Conservation (phyloP, 1,140 invertebrate genomes). For the Drosophila arawakana region DNA sequence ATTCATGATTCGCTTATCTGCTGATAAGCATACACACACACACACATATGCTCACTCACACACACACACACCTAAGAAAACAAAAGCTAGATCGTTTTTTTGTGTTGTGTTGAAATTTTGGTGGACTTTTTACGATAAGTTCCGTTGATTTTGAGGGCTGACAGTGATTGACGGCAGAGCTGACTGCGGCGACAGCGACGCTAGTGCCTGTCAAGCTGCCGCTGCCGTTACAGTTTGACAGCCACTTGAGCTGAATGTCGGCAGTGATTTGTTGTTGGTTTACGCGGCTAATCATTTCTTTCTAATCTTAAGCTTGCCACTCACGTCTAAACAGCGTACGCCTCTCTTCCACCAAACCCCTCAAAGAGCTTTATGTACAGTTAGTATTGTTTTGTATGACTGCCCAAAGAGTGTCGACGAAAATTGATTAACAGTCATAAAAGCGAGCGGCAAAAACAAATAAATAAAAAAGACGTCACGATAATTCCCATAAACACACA, state of each 20-base stretch:
- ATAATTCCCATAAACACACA: slow-evolving; percentile 63
- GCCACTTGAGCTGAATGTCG: slow-evolving; percentile 37
- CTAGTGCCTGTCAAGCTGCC: slow-evolving; percentile 36
- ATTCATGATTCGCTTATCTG: slow-evolving; percentile 62
- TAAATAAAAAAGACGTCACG: slow-evolving; percentile 28
- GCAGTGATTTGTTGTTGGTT: slow-evolving; percentile 39
- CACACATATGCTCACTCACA: slow-evolving; percentile 6
- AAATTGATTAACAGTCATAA: slow-evolving; percentile 44
- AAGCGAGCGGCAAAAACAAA: slow-evolving; percentile 57
- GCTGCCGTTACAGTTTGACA: slow-evolving; percentile 46
- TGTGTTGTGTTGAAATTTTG: slow-evolving; percentile 29
- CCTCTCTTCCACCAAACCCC: neutral
- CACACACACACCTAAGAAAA: neutral
- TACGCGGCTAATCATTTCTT: slow-evolving; percentile 14
- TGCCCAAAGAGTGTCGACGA: slow-evolving; percentile 25
- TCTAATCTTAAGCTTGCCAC: slow-evolving; percentile 46
- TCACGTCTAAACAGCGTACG: slow-evolving; percentile 50
- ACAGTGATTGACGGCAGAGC: slow-evolving; percentile 18
- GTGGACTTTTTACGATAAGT: slow-evolving; percentile 53
- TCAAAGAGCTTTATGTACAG: slow-evolving; percentile 31
- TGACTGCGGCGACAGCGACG: slow-evolving; percentile 16
- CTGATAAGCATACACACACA: slow-evolving; percentile 63
- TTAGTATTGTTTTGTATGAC: slow-evolving; percentile 34
- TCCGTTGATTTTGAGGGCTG: slow-evolving; percentile 33
- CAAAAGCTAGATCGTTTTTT: slow-evolving; percentile 10